phyloP scores from a whole-genome alignment of 1,140 invertebrate genomes.

The Glossosoma conforme region DNA sequence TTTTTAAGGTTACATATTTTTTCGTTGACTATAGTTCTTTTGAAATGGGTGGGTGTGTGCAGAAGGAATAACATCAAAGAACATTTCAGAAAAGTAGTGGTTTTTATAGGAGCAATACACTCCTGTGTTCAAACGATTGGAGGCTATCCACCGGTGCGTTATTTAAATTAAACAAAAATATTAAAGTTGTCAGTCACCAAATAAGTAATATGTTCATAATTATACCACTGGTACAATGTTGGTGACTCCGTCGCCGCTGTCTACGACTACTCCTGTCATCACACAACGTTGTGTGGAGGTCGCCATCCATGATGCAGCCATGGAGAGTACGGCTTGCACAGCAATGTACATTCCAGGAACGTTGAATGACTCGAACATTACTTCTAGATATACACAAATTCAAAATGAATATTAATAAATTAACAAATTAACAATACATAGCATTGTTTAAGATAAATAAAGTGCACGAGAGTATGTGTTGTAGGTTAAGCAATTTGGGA shows the following conservation, averaged over 20 bases:
- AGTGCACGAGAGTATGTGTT: too few relatives aligned
- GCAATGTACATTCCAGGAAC: slow-evolving; percentile 96
- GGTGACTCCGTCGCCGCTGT: slow-evolving; percentile 98
- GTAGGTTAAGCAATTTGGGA: too few relatives aligned
- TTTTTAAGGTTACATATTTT: too few relatives aligned
- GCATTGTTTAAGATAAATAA: too few relatives aligned
- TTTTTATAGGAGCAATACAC: background rate
- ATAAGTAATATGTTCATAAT: too few relatives aligned
- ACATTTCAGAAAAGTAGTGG: background rate
- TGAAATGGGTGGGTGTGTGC: too few relatives aligned
- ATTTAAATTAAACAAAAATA: background rate
- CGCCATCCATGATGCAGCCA: slow-evolving; percentile 94
- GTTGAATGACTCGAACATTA: slow-evolving; percentile 99
- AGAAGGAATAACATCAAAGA: too few relatives aligned
- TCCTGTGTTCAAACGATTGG: background rate
- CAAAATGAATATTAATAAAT: background rate
- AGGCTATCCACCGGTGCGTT: background rate
- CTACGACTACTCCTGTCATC: slow-evolving; percentile 94
- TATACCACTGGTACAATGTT: slow-evolving; percentile 98
- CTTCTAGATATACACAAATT: slow-evolving; percentile 57
- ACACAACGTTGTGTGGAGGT: slow-evolving; percentile 80
- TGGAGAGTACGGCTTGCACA: slow-evolving; percentile 79
- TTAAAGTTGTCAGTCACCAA: slow-evolving; percentile 35
- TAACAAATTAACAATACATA: too few relatives aligned
- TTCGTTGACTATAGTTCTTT: too few relatives aligned